Evolutionary conservation across 2,113 vertebrate species (phyloP).

Genomic region (Ciconia stormi): DNA sequence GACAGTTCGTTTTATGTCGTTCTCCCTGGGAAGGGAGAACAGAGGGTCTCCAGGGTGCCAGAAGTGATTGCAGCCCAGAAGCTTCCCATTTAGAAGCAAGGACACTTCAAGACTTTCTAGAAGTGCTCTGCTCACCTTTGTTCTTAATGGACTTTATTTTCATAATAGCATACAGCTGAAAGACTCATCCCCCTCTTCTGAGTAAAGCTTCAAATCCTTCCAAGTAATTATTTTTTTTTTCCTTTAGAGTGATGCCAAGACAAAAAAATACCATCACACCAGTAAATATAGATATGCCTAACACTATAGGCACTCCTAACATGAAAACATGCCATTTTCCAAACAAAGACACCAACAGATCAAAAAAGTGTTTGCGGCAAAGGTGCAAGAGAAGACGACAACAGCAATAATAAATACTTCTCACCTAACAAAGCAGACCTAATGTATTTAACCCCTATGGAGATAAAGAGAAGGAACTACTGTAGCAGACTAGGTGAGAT

Average conservation of each 20-base stretch:
- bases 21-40: neutral
- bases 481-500: neutral
- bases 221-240: neutral
- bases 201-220: neutral
- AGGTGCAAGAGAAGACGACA: neutral
- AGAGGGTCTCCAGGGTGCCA: neutral
- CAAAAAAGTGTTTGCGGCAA: neutral
- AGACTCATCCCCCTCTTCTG: neutral
- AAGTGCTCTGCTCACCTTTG: neutral
- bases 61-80: neutral
- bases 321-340: neutral
- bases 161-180: neutral
- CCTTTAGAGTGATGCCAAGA: neutral
- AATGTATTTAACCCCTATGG: neutral
- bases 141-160: neutral
- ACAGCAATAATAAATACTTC: neutral
- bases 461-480: neutral
- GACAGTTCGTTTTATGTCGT: neutral
- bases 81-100: neutral
- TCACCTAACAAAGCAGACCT: neutral
- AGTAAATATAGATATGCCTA: neutral
- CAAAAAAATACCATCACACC: neutral
- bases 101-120: neutral
- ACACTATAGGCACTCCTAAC: neutral
- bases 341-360: neutral